Conservation (phyloP, 2,888 invertebrate species). For the Apamea anceps region DNA sequence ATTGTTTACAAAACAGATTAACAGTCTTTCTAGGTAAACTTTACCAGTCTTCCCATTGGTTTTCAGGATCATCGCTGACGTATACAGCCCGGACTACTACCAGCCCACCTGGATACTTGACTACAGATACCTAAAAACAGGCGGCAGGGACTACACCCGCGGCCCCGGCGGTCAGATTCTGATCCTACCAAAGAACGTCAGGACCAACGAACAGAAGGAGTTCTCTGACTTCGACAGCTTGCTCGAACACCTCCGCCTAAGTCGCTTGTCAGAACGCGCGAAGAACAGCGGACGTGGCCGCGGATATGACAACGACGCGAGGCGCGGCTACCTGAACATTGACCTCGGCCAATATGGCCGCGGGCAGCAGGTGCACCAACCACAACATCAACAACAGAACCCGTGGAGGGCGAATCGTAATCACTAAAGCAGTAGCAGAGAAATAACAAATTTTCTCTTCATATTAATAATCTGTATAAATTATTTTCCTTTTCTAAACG, state of each 20-base stretch:
- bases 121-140: constrained; percentile 84
- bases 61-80: constrained; percentile 79
- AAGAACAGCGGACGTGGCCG: constrained; percentile 35
- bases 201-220: constrained; percentile 75
- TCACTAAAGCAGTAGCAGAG: constrained; percentile 8
- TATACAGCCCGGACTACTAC: constrained; percentile 82
- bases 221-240: constrained; percentile 80
- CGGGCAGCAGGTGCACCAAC: constrained; percentile 30
- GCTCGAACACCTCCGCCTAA: constrained; percentile 80
- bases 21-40: not conserved
- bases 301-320: constrained; percentile 39
- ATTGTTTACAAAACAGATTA: not conserved
- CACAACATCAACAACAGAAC: constrained; percentile 29
- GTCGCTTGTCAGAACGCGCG: constrained; percentile 71
- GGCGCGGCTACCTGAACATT: constrained; percentile 20
- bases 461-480: not conserved
- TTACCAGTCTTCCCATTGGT: not conserved
- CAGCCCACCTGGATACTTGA: constrained; percentile 83
- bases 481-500: not conserved
- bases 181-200: constrained; percentile 79
- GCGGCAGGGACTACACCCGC: constrained; percentile 83
- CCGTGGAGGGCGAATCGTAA: constrained; percentile 35
- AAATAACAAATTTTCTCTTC: not conserved
- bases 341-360: constrained; percentile 33
- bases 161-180: constrained; percentile 83